These are phyloP conservation scores for Mythimna lalbum DNA, from an alignment of 2,888 invertebrate species.

Conservation along the genomic window DNA sequence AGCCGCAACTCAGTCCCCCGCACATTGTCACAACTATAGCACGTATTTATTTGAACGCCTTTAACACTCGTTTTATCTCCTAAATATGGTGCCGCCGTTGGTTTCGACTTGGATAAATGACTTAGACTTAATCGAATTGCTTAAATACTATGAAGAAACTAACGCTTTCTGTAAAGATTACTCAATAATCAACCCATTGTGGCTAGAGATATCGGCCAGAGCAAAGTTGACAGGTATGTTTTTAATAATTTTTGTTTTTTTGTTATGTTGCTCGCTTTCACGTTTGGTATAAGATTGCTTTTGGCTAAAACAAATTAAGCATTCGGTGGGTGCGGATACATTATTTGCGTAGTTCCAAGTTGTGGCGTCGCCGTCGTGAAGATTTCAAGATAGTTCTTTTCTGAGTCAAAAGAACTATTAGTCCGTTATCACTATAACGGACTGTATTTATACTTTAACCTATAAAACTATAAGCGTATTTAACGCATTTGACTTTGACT, in stretches of 20 bases:
- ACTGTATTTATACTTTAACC: too few species aligned
- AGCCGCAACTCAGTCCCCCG: conserved; percentile 25
- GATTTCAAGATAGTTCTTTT: too few species aligned
- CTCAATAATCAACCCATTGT: background rate
- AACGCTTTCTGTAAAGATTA: background rate
- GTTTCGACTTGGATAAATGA: background rate
- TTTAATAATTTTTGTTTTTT: background rate
- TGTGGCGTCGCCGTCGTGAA: too few species aligned
- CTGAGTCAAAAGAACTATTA: too few species aligned
- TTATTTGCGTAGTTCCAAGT: background rate
- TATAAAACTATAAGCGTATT: too few species aligned
- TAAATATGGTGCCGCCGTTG: conserved; percentile 2
- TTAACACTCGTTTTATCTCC: background rate
- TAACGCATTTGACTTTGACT: too few species aligned
- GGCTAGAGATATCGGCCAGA: conserved; percentile 1
- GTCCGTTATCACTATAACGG: too few species aligned
- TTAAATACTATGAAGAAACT: conserved; percentile 15
- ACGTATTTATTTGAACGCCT: conserved; percentile 15
- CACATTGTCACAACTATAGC: background rate
- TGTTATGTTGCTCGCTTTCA: background rate
- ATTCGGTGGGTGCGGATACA: background rate
- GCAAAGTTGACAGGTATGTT: conserved; percentile 27
- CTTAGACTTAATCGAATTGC: background rate
- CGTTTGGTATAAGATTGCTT: conserved; percentile 20
- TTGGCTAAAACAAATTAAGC: too few species aligned